phyloP scores from a whole-genome alignment of 2,888 invertebrate genomes.

The Ecdyonurus torrentis region DNA sequence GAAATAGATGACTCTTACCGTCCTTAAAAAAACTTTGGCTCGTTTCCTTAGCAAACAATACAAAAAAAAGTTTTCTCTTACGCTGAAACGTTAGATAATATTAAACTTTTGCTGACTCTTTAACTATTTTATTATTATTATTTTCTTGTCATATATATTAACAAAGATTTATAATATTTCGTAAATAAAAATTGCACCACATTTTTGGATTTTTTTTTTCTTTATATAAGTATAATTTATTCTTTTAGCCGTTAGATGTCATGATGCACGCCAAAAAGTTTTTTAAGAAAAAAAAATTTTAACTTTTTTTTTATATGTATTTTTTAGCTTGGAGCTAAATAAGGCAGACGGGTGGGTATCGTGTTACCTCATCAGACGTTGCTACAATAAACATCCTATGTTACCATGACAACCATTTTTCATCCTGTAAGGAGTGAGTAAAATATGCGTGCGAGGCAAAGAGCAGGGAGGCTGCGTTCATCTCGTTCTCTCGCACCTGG shows the following conservation, averaged over 20 bases:
- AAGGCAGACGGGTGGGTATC: constrained; percentile 9
- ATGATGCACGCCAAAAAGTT: background rate
- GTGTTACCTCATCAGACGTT: constrained; percentile 8
- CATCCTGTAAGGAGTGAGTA: constrained; percentile 1
- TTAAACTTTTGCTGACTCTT: background rate
- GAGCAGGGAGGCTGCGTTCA: too few relatives aligned
- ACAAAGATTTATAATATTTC: background rate
- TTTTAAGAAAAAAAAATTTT: background rate
- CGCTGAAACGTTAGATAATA: background rate
- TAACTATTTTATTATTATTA: background rate
- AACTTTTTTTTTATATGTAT: background rate
- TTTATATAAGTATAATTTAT: background rate
- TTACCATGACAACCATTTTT: constrained; percentile 7
- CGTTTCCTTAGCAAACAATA: background rate
- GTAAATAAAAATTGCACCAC: background rate
- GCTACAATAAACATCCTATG: constrained; percentile 9
- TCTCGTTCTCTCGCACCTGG: too few relatives aligned
- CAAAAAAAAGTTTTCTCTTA: too few relatives aligned
- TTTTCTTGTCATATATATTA: background rate
- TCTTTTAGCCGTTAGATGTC: background rate
- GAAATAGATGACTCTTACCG: too few relatives aligned
- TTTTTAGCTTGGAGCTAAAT: constrained; percentile 7
- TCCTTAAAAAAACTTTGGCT: too few relatives aligned
- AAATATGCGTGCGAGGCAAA: too few relatives aligned
- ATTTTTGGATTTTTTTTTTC: background rate